phyloP scores from a whole-genome alignment of 2,113 vertebrate genomes.

The Percopsis transmontana region DNA sequence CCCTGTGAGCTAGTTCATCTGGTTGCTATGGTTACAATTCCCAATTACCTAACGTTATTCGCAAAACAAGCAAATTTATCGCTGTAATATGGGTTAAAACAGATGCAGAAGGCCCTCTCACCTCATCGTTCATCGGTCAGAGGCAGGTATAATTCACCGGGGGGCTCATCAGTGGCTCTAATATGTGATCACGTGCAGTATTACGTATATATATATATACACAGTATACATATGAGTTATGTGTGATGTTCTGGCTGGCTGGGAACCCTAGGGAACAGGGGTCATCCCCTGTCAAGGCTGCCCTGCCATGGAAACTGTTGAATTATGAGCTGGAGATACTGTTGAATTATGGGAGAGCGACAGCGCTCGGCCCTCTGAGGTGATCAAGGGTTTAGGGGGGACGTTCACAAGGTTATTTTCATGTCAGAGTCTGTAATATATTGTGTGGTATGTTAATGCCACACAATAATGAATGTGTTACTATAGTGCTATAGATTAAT shows the following conservation, averaged over 20 bases:
- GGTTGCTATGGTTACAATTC: too few species aligned
- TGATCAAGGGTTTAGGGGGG: slow-evolving; percentile 13
- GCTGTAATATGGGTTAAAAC: background rate
- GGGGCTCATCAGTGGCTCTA: slow-evolving; percentile 5
- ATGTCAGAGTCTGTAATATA: slow-evolving; percentile 4
- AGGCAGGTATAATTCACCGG: slow-evolving; percentile 7
- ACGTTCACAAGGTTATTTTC: slow-evolving; percentile 28
- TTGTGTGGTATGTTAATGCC: background rate
- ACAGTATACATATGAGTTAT: slow-evolving; percentile 19
- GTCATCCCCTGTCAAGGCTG: slow-evolving; percentile 27
- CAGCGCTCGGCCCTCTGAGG: slow-evolving; percentile 7
- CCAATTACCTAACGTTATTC: too few species aligned
- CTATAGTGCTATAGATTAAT: background rate
- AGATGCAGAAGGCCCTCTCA: background rate
- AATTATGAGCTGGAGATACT: slow-evolving; percentile 28
- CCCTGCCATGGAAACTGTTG: slow-evolving; percentile 14
- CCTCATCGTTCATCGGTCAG: background rate
- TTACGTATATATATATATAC: slow-evolving; percentile 16
- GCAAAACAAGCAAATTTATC: background rate
- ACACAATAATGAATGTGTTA: background rate
- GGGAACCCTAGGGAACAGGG: slow-evolving; percentile 1
- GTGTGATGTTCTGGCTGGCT: slow-evolving; percentile 2
- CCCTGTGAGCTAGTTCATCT: too few species aligned
- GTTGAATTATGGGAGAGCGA: slow-evolving; percentile 26
- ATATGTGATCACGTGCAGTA: slow-evolving; percentile 12